Evolutionary conservation across 2,113 vertebrate species (phyloP).

Genomic region (Macquaria ambigua): DNA sequence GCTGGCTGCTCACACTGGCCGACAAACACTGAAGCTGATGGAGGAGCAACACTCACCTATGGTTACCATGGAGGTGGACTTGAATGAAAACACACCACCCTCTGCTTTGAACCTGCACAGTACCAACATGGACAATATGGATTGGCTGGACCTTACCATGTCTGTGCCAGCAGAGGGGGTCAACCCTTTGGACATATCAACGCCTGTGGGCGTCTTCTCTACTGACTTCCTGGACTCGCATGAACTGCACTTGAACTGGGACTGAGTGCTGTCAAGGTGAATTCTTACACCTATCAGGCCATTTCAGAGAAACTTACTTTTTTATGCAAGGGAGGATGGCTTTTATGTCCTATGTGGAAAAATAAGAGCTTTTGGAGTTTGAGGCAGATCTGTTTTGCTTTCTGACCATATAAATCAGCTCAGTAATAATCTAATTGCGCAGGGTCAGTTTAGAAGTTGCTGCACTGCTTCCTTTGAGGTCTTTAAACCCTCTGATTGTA

Average conservation of each 20-base stretch:
- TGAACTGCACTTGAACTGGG: constrained; percentile 94
- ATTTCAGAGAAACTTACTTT: background rate
- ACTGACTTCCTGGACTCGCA: constrained; percentile 93
- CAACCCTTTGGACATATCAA: constrained; percentile 88
- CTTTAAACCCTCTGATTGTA: constrained; percentile 30
- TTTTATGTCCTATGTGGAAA: constrained; percentile 33
- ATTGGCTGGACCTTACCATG: constrained; percentile 96
- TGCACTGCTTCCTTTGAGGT: constrained; percentile 30
- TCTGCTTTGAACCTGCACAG: constrained; percentile 89
- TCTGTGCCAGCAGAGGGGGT: constrained; percentile 88
- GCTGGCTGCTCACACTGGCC: constrained; percentile 75
- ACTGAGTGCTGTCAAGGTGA: constrained; percentile 79
- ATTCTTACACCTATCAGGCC: background rate
- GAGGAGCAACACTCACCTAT: constrained; percentile 92
- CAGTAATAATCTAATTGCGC: constrained; percentile 35
- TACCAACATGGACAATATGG: constrained; percentile 93
- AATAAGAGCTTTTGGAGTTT: constrained; percentile 3
- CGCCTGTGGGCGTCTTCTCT: constrained; percentile 70
- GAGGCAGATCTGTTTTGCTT: constrained; percentile 30
- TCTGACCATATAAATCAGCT: constrained; percentile 11
- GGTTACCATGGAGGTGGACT: constrained; percentile 88
- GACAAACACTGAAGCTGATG: constrained; percentile 85
- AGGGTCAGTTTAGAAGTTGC: constrained; percentile 14
- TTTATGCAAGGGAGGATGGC: constrained; percentile 2
- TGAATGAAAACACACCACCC: constrained; percentile 69